Evolutionary conservation across 2,797 vertebrate species (phyloP).

Genomic region (Oryzias dopingdopingensis): DNA sequence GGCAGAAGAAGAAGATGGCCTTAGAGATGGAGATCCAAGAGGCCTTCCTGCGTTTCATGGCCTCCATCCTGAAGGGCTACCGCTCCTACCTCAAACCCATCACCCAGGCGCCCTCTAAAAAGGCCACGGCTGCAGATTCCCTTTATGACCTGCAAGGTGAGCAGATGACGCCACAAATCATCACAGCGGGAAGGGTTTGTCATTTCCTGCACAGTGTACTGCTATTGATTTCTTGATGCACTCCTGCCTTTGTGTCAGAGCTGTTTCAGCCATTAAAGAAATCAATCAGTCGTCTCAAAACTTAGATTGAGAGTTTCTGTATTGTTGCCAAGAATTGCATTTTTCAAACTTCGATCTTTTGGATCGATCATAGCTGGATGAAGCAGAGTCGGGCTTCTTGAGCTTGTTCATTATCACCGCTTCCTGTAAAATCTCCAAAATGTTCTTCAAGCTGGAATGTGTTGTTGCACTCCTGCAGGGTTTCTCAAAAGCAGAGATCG

Average conservation of each 20-base stretch:
- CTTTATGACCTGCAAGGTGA: constrained; percentile 94
- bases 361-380: too few species aligned
- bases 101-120: constrained; percentile 92
- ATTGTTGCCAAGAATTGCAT: too few species aligned
- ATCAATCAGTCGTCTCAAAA: background rate
- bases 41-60: constrained; percentile 95
- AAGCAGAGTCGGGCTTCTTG: too few species aligned
- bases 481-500: constrained; percentile 97
- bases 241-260: constrained; percentile 3
- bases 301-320: background rate
- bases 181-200: background rate
- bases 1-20: constrained; percentile 91
- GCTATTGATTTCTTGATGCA: background rate
- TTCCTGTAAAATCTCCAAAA: too few species aligned
- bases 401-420: too few species aligned
- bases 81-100: constrained; percentile 94
- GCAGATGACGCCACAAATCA: background rate
- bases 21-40: constrained; percentile 98
- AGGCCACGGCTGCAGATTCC: constrained; percentile 92
- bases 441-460: background rate
- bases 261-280: background rate
- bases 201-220: background rate
- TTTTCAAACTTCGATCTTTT: too few species aligned
- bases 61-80: constrained; percentile 95
- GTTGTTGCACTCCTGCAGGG: constrained; percentile 66